Evolutionary conservation across 2,888 invertebrate species (phyloP).

Genomic region (Kryphioiulus occultus): DNA sequence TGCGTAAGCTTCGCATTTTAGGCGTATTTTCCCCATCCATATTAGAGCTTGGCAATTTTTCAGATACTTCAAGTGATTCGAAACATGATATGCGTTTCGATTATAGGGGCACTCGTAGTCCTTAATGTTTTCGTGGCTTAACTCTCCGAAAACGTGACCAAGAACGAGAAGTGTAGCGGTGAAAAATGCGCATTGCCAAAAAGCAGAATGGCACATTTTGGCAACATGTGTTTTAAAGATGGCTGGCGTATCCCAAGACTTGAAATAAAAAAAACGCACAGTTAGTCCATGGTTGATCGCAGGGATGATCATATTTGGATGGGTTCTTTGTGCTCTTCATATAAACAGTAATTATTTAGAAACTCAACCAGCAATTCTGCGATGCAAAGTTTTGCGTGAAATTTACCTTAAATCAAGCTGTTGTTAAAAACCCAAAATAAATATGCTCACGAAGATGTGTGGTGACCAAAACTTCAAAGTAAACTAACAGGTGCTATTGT

Average conservation of each 20-base stretch:
- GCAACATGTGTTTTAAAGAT: background rate
- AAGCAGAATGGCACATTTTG: background rate
- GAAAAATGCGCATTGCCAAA: background rate
- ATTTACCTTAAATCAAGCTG: background rate
- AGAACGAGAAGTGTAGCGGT: background rate
- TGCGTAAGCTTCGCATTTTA: conserved; percentile 27
- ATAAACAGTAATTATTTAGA: too few relatives aligned
- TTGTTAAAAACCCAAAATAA: background rate
- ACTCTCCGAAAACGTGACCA: background rate
- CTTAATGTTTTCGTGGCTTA: background rate
- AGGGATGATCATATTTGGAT: background rate
- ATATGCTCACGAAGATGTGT: background rate
- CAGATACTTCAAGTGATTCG: background rate
- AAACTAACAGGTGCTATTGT: background rate
- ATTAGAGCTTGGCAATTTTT: background rate
- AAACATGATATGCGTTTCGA: background rate
- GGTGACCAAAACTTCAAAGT: background rate
- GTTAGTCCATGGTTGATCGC: background rate
- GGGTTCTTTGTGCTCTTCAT: too few relatives aligned
- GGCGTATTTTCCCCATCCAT: background rate
- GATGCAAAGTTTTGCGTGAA: background rate
- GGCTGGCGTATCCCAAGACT: background rate
- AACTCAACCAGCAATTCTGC: too few relatives aligned
- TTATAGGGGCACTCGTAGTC: background rate
- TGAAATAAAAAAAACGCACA: background rate